A percentile compares a stretch with the other conserved stretches of the same genome.
These are phyloP conservation scores for Myrmecobius fasciatus DNA, from an alignment of 2,113 vertebrate species.

Conservation along the genomic window DNA sequence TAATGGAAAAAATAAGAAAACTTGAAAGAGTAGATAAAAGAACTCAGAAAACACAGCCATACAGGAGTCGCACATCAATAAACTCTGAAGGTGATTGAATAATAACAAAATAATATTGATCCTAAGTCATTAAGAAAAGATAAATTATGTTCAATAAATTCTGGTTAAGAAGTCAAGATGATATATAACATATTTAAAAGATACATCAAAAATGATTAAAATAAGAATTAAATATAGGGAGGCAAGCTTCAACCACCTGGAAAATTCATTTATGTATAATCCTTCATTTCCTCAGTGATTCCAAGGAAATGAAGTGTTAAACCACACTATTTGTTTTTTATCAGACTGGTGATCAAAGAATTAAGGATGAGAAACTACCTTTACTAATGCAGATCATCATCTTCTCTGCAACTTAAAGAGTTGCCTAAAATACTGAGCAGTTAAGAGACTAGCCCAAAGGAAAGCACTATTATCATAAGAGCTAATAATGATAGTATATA, in stretches of 20 bases:
- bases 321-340: background rate
- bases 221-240: background rate
- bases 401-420: background rate
- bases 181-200: background rate
- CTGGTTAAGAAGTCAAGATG: background rate
- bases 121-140: background rate
- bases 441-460: background rate
- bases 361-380: background rate
- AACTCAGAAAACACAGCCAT: background rate
- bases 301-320: background rate
- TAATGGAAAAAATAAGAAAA: slow-evolving; percentile 5
- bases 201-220: background rate
- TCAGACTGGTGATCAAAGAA: background rate
- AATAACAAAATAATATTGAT: background rate
- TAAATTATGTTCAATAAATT: background rate
- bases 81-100: background rate
- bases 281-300: background rate
- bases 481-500: background rate
- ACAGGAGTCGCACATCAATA: background rate
- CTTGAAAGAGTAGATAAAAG: background rate
- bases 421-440: background rate
- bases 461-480: background rate
- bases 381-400: background rate
- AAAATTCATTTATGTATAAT: background rate
- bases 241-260: background rate